phyloP scores from a whole-genome alignment of 2,888 invertebrate species.

The Hemithea aestivaria region DNA sequence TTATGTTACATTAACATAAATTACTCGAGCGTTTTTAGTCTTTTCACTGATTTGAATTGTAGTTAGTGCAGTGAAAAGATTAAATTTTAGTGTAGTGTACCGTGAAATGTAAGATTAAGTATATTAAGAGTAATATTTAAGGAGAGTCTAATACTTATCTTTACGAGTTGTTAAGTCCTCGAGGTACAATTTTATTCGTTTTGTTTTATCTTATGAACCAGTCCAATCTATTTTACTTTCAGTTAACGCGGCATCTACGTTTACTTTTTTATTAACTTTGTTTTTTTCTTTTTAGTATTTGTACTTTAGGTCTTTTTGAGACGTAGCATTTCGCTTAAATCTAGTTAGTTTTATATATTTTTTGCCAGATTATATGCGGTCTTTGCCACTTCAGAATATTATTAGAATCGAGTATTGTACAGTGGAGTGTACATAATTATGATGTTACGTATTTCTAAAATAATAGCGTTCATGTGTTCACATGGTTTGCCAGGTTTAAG shows the following conservation, averaged over 20 bases:
- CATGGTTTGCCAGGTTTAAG: slow-evolving; percentile 45
- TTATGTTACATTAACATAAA: slow-evolving; percentile 81
- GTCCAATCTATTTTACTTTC: slow-evolving; percentile 30
- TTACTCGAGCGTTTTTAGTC: slow-evolving; percentile 71
- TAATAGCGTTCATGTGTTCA: slow-evolving; percentile 52
- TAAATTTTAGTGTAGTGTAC: slow-evolving; percentile 68
- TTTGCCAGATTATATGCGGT: slow-evolving; percentile 51
- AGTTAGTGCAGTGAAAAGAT: slow-evolving; percentile 57
- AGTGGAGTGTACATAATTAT: slow-evolving; percentile 40
- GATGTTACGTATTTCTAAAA: slow-evolving; percentile 43
- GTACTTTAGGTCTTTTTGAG: slow-evolving; percentile 48
- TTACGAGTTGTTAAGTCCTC: slow-evolving; percentile 49
- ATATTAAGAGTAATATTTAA: slow-evolving; percentile 57
- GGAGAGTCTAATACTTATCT: slow-evolving; percentile 47
- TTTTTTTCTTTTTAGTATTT: slow-evolving; percentile 37
- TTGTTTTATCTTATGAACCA: slow-evolving; percentile 30
- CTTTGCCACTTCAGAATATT: slow-evolving; percentile 55
- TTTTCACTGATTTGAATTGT: slow-evolving; percentile 53
- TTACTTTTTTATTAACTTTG: slow-evolving; percentile 38
- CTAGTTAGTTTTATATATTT: slow-evolving; percentile 37
- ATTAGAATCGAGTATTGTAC: slow-evolving; percentile 26
- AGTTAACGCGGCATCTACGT: slow-evolving; percentile 42
- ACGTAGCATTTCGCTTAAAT: slow-evolving; percentile 48
- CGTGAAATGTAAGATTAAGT: slow-evolving; percentile 58
- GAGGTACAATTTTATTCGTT: slow-evolving; percentile 52